phyloP scores from a whole-genome alignment of 1,140 invertebrate genomes.

The Drosophila insularis region DNA sequence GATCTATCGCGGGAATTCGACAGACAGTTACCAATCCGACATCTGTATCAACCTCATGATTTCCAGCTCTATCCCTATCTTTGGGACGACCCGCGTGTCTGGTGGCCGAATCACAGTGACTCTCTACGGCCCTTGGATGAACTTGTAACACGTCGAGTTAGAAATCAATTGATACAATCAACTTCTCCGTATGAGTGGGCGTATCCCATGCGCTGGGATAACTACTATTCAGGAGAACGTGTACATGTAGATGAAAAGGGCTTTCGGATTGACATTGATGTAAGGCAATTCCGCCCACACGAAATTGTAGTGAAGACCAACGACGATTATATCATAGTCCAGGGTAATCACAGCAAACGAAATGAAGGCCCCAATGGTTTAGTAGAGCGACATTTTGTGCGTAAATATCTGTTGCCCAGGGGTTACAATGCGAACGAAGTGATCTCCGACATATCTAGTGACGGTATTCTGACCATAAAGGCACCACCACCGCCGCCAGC shows the following conservation, averaged over 20 bases:
- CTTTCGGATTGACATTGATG: slow-evolving; percentile 91
- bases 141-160: slow-evolving; percentile 68
- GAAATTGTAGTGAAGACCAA: slow-evolving; percentile 94
- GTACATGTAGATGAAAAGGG: slow-evolving; percentile 87
- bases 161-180: slow-evolving; percentile 74
- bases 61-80: slow-evolving; percentile 73
- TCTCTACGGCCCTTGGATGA: slow-evolving; percentile 68
- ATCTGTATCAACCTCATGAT: slow-evolving; percentile 67
- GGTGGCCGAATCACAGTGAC: slow-evolving; percentile 58
- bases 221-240: slow-evolving; percentile 84
- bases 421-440: slow-evolving; percentile 87
- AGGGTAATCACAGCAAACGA: slow-evolving; percentile 92
- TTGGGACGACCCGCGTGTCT: slow-evolving; percentile 72
- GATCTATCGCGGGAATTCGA: slow-evolving; percentile 73
- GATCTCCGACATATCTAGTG: slow-evolving; percentile 88
- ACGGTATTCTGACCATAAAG: slow-evolving; percentile 89
- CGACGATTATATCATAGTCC: slow-evolving; percentile 90
- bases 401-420: slow-evolving; percentile 85
- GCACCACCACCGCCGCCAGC: slow-evolving; percentile 84
- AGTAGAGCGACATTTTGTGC: slow-evolving; percentile 89
- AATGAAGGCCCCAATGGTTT: slow-evolving; percentile 89
- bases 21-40: slow-evolving; percentile 43
- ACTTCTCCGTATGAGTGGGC: slow-evolving; percentile 62
- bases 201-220: slow-evolving; percentile 75
- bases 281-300: slow-evolving; percentile 92